These are phyloP conservation scores for Heliopora coerulea DNA, from an alignment of 92 coral and sea anemone genomes.

Conservation along the genomic window DNA sequence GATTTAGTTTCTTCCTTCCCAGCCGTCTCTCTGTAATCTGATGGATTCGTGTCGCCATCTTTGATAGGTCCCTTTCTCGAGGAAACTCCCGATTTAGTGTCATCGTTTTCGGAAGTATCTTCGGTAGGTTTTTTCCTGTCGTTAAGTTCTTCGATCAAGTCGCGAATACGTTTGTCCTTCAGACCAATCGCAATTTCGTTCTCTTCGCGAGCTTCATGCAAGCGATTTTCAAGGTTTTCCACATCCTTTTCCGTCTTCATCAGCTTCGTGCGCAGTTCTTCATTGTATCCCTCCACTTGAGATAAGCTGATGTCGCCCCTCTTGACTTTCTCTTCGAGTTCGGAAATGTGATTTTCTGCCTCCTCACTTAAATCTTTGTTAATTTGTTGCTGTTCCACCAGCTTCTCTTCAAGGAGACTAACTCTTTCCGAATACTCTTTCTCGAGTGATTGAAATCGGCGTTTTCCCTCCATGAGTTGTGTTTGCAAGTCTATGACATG, in stretches of 20 bases:
- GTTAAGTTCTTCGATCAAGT: constrained; percentile 54
- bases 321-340: constrained; percentile 59
- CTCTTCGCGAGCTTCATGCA: constrained; percentile 49
- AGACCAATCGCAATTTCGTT: constrained; percentile 45
- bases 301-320: constrained; percentile 50
- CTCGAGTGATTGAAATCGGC: constrained; percentile 43
- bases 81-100: not conserved
- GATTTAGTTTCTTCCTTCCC: constrained; percentile 29
- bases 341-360: constrained; percentile 69
- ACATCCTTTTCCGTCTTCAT: constrained; percentile 60
- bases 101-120: constrained; percentile 14
- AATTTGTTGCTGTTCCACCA: constrained; percentile 58
- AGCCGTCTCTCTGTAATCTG: not conserved
- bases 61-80: not conserved
- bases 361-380: constrained; percentile 75
- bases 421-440: constrained; percentile 61
- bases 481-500: constrained; percentile 56
- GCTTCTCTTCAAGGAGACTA: constrained; percentile 67
- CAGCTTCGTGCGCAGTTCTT: constrained; percentile 49
- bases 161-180: constrained; percentile 47
- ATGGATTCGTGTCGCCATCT: not conserved
- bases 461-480: constrained; percentile 56
- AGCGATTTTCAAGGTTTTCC: constrained; percentile 46
- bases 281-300: constrained; percentile 52
- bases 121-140: constrained; percentile 49